Evolutionary conservation across 2,797 vertebrate genomes (phyloP), one percentile per base, ranked within the genome.

Genomic region (Chloroceryle inda): DNA sequence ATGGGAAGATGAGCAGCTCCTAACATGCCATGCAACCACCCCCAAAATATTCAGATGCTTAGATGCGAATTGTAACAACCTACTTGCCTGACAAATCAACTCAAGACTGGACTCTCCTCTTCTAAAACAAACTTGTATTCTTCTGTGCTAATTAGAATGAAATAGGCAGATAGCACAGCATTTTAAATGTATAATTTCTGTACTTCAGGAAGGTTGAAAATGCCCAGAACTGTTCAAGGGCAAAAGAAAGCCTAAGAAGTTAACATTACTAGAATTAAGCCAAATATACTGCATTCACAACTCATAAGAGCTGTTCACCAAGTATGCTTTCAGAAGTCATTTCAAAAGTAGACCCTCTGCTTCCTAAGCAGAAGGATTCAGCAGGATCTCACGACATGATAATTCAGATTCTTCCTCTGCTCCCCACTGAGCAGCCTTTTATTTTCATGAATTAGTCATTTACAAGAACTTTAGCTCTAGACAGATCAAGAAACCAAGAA

Each of bases 151-250:
- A 52, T 38, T 53, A 44, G 62, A 62, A 56, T 40, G 1, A 63
- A 52, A 68, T 52, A 59, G 44, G 31, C 18, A 49, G 27, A 15
- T 19, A 49, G 23, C 35, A 77, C 21, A 49, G 17, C 33, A 64
- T 77, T 73, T 78, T 59, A 59, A 82, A 79, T 5, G 24, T 6
- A 1, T 4, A 35, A 76, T 12, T 88, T 85, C 37, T 16, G 19
- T n/a, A 35, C 13, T 29, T 29, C 15, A 5, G 3, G 2, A 3
- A 11, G 3, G 2, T 6, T 8, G 13, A n/a, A 56, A 27, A n/a
- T 20, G 56, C 11, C 2, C 17, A 22, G 50, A 52, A 63, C 8
- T 55, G 75, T 49, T 64, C 47, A 67, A 72, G 27, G 20, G 17
- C n/a, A 72, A 76, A 86, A 73, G 27, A 38, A 83, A 47, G 49